phyloP scores from a whole-genome alignment of 2,113 vertebrate genomes.

The Ariopsis seemanni region DNA sequence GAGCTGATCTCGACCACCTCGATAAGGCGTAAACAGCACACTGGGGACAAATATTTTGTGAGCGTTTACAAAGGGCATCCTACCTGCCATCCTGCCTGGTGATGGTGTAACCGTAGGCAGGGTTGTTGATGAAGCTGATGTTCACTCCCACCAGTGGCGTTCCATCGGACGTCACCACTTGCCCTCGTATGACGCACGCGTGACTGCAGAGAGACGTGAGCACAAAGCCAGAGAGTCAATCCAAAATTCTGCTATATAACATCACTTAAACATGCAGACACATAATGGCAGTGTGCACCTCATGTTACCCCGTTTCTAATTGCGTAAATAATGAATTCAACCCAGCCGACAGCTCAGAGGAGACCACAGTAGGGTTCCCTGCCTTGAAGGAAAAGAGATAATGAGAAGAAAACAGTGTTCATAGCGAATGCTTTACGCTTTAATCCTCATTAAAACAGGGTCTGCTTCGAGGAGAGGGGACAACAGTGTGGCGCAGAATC shows the following conservation, averaged over 20 bases:
- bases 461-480: constrained; percentile 56
- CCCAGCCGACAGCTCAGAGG: constrained; percentile 48
- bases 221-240: not conserved
- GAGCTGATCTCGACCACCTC: not conserved
- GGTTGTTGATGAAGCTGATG: constrained; percentile 93
- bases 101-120: constrained; percentile 90
- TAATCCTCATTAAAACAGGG: constrained; percentile 67
- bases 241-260: not conserved
- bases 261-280: not conserved
- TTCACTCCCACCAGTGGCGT: constrained; percentile 97
- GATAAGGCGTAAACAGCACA: not conserved
- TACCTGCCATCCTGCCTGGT: constrained; percentile 97
- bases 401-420: constrained; percentile 62
- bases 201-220: constrained; percentile 73
- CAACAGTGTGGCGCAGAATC: constrained; percentile 51
- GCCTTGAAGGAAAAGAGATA: constrained; percentile 58
- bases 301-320: constrained; percentile 26
- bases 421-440: constrained; percentile 51
- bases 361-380: constrained; percentile 55
- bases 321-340: constrained; percentile 51
- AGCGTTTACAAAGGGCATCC: constrained; percentile 26
- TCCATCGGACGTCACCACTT: constrained; percentile 94
- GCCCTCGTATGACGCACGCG: constrained; percentile 93
- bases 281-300: constrained; percentile 34
- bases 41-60: not conserved